A percentile compares a stretch with the other conserved stretches of the same genome.
Conservation (phyloP, 2,888 invertebrate genomes). For the Cheilosia pagana region DNA sequence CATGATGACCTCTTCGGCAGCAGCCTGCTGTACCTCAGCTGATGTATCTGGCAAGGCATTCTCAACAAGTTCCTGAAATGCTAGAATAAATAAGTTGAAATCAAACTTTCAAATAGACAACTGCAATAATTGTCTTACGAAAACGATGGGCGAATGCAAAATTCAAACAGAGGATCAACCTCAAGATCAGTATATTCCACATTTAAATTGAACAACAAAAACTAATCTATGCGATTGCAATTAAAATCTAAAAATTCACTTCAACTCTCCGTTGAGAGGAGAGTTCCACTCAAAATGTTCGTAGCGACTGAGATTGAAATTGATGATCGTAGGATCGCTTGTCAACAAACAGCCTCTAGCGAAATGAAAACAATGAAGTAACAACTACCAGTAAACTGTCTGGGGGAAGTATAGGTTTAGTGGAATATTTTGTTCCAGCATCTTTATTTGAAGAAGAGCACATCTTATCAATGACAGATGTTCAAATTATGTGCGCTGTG, state of each 20-base stretch:
- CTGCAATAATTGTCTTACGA: constrained; percentile 38
- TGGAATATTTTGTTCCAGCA: constrained; percentile 25
- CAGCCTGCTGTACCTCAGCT: constrained; percentile 57
- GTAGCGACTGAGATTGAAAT: constrained; percentile 39
- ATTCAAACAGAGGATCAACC: constrained; percentile 24
- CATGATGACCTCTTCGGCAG: constrained; percentile 60
- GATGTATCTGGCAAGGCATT: constrained; percentile 57
- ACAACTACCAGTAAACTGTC: not conserved
- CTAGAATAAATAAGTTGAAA: constrained; percentile 6
- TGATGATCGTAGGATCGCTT: not conserved
- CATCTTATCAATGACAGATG: constrained; percentile 51
- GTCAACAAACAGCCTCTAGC: constrained; percentile 12
- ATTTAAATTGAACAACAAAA: not conserved
- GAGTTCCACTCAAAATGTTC: not conserved
- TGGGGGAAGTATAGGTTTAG: not conserved
- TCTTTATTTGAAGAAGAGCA: constrained; percentile 20
- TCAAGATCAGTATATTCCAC: constrained; percentile 37
- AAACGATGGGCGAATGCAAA: constrained; percentile 14
- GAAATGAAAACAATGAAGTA: not conserved
- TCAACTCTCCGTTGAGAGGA: constrained; percentile 1
- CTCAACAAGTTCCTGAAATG: constrained; percentile 43
- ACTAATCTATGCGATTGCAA: not conserved
- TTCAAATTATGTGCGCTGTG: constrained; percentile 18
- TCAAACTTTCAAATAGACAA: not conserved
- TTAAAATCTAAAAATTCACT: constrained; percentile 37